phyloP scores from a whole-genome alignment of 2,888 invertebrate genomes.

The Epirrhoe tristata region DNA sequence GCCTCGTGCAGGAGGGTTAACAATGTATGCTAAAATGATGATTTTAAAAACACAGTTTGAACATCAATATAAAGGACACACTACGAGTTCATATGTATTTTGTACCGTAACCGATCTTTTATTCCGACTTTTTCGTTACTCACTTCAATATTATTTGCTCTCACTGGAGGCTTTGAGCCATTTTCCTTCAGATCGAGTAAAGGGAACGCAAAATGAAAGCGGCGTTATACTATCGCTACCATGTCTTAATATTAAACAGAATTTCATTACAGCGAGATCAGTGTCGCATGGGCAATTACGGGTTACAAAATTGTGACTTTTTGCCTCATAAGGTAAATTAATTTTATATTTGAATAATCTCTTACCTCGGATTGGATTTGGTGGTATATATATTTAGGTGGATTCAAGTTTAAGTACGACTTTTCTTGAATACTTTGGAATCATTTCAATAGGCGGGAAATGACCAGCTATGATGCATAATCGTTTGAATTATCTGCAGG shows the following conservation, averaged over 20 bases:
- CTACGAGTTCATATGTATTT: too few relatives aligned
- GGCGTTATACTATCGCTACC: constrained; percentile 65
- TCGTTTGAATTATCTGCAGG: too few relatives aligned
- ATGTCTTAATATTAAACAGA: constrained; percentile 56
- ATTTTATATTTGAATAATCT: constrained; percentile 6
- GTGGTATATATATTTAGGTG: too few relatives aligned
- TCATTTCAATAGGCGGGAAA: too few relatives aligned
- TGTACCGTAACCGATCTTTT: neutral
- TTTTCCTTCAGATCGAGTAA: constrained; percentile 66
- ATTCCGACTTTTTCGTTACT: constrained; percentile 5
- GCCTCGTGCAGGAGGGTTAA: too few relatives aligned
- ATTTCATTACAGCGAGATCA: constrained; percentile 45
- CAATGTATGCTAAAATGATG: too few relatives aligned
- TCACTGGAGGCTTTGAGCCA: constrained; percentile 60
- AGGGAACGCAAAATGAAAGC: constrained; percentile 63
- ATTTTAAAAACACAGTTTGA: too few relatives aligned
- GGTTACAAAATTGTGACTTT: constrained; percentile 19
- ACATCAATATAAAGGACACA: too few relatives aligned
- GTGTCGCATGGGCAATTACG: constrained; percentile 34
- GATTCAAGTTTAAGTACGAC: too few relatives aligned
- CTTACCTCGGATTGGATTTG: neutral
- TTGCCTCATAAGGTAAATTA: neutral
- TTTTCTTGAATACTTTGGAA: too few relatives aligned
- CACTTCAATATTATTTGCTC: constrained; percentile 4
- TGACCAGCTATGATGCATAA: too few relatives aligned